Evolutionary conservation across 2,797 vertebrate genomes (phyloP), one percentile per base, ranked within the genome.

Genomic region (Glyptemys insculpta): DNA sequence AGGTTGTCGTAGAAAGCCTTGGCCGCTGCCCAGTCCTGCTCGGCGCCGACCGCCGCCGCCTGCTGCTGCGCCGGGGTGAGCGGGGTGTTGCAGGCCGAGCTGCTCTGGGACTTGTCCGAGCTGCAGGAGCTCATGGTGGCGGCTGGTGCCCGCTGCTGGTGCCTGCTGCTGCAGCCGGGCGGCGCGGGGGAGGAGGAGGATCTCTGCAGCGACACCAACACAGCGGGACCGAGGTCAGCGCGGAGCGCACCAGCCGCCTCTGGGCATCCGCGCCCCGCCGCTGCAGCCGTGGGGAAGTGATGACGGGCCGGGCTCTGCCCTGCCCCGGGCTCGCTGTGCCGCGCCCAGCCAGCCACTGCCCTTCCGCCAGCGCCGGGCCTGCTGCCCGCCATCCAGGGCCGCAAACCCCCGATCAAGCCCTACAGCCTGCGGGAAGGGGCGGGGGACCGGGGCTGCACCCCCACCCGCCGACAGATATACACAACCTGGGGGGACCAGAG

Each of bases 1-100:
- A 96, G 79, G 94, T 59, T 97, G 41, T 98, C 98, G 88, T 97
- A 97, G 92, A 95, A 95, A 12, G 96, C 96, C 83, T 97, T 98
- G 78, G 97, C 97, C 12, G 94, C 96, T 3, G 34, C 93, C 97
- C 97, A 96, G 85, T 98, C 97, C 72, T 27, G 44, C 59, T 97
- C 97, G 5, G 95, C 97, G 10, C 91, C 95, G 49, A 56, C 83
- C 53, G 19, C 49, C 54, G 6, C 83, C 19, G 83, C 90, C 23
- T 2, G 3, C 56, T 3, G 4, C 34, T 7, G 23, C 25, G 65
- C 3, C 2, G 41, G 72, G 37, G 31, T n/a, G 54, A 23, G 21
- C 5, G 7, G 37, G 76, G 14, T 12, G 4, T 37, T 44, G 49
- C 10, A 27, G 19, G 44, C 3, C 37, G 53, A 37, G 84, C 54